These are phyloP conservation scores for Corythucha ciliata DNA, from an alignment of 2,888 invertebrate genomes.

Conservation along the genomic window DNA sequence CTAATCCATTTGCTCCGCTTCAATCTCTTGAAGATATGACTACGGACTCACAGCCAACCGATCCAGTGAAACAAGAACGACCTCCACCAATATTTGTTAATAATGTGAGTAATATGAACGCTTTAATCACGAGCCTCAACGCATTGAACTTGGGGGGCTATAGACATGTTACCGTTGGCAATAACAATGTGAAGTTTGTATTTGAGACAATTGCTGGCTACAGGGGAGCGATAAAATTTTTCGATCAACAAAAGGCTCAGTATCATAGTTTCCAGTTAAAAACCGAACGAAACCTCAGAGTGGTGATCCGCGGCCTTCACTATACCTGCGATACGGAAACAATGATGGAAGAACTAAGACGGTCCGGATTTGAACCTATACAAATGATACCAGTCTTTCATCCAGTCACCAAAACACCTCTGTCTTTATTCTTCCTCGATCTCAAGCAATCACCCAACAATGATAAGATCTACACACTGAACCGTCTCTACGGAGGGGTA, in stretches of 20 bases:
- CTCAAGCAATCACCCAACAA: background rate
- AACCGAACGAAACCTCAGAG: constrained; percentile 7
- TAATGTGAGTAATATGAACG: no score
- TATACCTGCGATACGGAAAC: background rate
- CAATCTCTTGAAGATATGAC: constrained; percentile 2
- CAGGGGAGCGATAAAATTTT: no score
- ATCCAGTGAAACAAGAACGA: no score
- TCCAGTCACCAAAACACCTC: constrained; percentile 15
- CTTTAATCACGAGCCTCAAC: no score
- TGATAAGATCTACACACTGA: constrained; percentile 8
- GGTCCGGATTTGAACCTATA: no score
- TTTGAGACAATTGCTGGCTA: no score
- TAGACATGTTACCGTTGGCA: no score
- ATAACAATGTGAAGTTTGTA: no score
- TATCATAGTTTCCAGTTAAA: constrained; percentile 15
- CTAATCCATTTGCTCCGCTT: constrained; percentile 15
- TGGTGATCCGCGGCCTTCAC: constrained; percentile 13
- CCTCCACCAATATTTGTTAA: no score
- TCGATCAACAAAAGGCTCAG: no score
- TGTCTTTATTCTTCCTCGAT: constrained; percentile 10
- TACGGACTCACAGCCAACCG: no score
- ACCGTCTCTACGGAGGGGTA: constrained; percentile 6
- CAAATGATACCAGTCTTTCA: constrained; percentile 13
- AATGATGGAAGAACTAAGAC: constrained; percentile 11
- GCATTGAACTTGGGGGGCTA: no score